Conservation (phyloP, 2,888 invertebrate genomes). For the Dioctria linearis region DNA sequence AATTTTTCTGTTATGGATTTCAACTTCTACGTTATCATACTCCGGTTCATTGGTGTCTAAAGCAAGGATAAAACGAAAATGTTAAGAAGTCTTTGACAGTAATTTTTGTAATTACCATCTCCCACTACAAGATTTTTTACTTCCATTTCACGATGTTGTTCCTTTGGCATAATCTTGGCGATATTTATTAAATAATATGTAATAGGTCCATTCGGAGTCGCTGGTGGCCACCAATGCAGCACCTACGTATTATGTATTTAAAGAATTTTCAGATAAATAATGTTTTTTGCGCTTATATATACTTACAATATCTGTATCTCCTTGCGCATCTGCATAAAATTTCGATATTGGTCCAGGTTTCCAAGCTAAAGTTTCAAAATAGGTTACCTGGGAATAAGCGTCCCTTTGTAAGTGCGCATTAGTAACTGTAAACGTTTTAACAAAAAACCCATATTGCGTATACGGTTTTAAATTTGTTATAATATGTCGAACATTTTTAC, state of each 20-base stretch:
- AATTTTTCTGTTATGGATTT: conserved; percentile 56
- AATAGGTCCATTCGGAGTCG: conserved; percentile 64
- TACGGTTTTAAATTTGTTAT: conserved; percentile 84
- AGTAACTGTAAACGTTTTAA: conserved; percentile 90
- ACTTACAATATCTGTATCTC: conserved; percentile 64
- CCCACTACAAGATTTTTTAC: not conserved
- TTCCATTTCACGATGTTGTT: not conserved
- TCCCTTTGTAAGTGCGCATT: conserved; percentile 78
- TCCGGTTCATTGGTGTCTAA: not conserved
- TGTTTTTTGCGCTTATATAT: conserved; percentile 46
- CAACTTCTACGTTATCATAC: conserved; percentile 7
- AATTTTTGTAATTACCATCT: not conserved
- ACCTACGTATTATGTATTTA: conserved; percentile 59
- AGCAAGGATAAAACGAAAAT: not conserved
- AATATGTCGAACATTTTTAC: conserved; percentile 73
- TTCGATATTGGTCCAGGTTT: conserved; percentile 65
- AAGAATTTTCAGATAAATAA: not conserved
- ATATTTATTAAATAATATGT: conserved; percentile 62
- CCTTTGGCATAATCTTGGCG: not conserved
- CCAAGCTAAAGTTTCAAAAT: conserved; percentile 80
- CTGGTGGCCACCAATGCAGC: conserved; percentile 69
- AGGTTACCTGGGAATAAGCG: conserved; percentile 86
- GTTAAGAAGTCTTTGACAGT: not conserved
- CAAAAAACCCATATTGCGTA: conserved; percentile 94
- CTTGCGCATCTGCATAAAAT: conserved; percentile 64